phyloP scores from a whole-genome alignment of 1,140 invertebrate genomes.

The Drosophila pandora region DNA sequence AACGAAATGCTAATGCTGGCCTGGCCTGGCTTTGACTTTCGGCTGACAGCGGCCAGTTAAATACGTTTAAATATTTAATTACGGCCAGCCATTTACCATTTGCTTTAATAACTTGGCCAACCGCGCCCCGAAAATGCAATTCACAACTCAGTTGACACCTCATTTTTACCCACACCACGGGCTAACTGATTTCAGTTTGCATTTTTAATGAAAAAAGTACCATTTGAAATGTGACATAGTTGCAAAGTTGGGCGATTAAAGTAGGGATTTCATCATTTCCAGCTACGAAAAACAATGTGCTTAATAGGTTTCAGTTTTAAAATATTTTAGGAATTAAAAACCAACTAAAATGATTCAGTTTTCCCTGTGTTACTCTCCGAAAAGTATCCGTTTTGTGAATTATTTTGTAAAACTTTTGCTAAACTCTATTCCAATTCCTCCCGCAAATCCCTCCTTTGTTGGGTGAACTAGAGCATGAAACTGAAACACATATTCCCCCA shows the following conservation, averaged over 20 bases:
- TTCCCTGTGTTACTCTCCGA: no score
- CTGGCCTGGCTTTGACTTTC: slow-evolving; percentile 44
- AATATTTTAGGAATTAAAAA: no score
- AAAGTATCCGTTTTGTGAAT: slow-evolving; percentile 2
- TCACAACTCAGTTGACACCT: slow-evolving; percentile 66
- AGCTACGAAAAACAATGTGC: no score
- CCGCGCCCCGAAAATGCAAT: slow-evolving; percentile 54
- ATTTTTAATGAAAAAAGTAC: slow-evolving; percentile 8
- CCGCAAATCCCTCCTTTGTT: slow-evolving; percentile 22
- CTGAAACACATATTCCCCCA: slow-evolving; percentile 32
- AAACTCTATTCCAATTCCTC: no score
- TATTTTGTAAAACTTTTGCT: neutral
- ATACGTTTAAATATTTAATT: slow-evolving; percentile 75
- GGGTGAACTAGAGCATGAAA: slow-evolving; percentile 34
- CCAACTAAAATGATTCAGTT: no score
- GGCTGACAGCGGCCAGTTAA: slow-evolving; percentile 39
- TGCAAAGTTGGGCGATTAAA: no score
- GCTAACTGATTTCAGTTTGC: slow-evolving; percentile 7
- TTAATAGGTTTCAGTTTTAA: no score
- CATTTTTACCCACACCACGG: neutral
- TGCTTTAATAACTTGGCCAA: slow-evolving; percentile 54
- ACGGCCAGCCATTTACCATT: slow-evolving; percentile 44
- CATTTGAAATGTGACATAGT: no score
- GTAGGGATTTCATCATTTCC: no score
- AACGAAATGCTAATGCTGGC: slow-evolving; percentile 62